Base-by-base conservation (phyloP, 1,140 invertebrate genomes). In the Gerris buenoi region DNA sequence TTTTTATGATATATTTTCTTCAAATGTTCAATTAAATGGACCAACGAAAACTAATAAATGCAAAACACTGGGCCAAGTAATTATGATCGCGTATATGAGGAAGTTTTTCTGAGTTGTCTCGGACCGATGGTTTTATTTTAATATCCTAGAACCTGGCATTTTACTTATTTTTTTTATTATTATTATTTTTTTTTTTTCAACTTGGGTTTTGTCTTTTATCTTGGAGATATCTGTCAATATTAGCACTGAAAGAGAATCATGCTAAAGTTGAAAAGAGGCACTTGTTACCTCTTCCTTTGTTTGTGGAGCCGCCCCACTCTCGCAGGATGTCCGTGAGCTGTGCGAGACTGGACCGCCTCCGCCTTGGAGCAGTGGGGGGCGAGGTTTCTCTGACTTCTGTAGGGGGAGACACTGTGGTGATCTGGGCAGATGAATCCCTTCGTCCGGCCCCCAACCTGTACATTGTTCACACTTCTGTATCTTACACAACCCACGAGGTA, bases 401-500 rank as follows among this genome's bases (percentile, higher is more conserved):
- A 60, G 89, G 89, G 26, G 90, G 89, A 14, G 89, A 89, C 25
- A 88, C 86, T 72, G 86, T 85, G 65, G 86, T 88, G 71, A 94
- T 92, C 77, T 95, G 91, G 0, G 91, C 89, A 1, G 90, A 87
- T 0, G 90, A 93, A 75, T 93, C 91, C 58, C 91, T 81, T 63
- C 91, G 81, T 67, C 88, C 90, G 68, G 81, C 76, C 28, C 81
- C 81, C 63, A 73, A 69, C 63, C 68, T 69, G 58, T 56, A 64
- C 33, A 46, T 46, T 46, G 33, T 46, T 5, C 5, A 46, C 33
- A 46, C 33, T 46, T 46, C 33, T 46, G 33, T 46, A 46, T 46
- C 33, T 46, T 46, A n/a, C n/a, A n/a, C n/a, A n/a, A n/a, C n/a
- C n/a, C n/a, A n/a, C n/a, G n/a, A n/a, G n/a, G n/a, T n/a, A n/a